Conservation (phyloP, 2,888 invertebrate genomes). For the Andrena camellia region DNA sequence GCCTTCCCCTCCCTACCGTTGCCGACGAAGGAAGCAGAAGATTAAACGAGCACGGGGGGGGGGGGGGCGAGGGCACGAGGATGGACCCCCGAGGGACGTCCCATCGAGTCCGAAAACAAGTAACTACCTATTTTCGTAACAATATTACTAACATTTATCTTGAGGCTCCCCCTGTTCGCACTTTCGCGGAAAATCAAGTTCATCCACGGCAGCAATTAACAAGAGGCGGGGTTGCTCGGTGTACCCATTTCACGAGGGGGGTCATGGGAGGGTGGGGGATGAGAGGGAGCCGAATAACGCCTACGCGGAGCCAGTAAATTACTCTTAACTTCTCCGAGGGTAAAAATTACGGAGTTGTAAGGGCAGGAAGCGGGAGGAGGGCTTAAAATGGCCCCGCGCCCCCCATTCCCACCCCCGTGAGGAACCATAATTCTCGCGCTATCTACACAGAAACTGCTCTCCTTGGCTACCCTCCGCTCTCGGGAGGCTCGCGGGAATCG, state of each 20-base stretch:
- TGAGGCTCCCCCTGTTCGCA: constrained; percentile 39
- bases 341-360: constrained; percentile 84
- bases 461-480: constrained; percentile 68
- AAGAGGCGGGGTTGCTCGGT: constrained; percentile 38
- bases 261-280: background rate
- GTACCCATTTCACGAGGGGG: constrained; percentile 31
- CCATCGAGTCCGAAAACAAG: constrained; percentile 34
- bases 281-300: constrained; percentile 73
- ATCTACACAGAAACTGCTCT: constrained; percentile 82
- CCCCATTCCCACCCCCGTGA: constrained; percentile 59
- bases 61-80: background rate
- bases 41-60: background rate
- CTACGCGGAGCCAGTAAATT: constrained; percentile 82
- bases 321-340: constrained; percentile 83
- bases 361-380: constrained; percentile 73
- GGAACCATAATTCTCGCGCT: constrained; percentile 83
- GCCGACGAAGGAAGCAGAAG: background rate
- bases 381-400: constrained; percentile 75
- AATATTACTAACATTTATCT: constrained; percentile 68
- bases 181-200: constrained; percentile 69
- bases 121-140: constrained; percentile 61
- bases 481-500: constrained; percentile 73
- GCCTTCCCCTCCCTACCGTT: background rate
- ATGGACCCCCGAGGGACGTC: constrained; percentile 11
- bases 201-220: constrained; percentile 72